phyloP scores from a whole-genome alignment of 35 echinoderm and acorn worm genomes.

The Lytechinus pictus region DNA sequence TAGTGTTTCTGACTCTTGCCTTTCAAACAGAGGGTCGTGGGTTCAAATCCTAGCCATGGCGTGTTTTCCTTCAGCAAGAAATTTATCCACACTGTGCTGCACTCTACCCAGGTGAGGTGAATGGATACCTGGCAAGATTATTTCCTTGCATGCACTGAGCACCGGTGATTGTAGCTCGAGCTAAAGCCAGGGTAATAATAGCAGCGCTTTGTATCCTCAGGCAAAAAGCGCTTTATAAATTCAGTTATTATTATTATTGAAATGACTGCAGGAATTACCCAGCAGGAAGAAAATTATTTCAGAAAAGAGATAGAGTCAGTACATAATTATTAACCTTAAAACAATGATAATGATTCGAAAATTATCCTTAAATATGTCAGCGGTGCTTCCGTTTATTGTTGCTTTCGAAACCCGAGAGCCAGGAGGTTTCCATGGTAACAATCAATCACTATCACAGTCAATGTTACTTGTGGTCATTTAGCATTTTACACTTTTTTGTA shows the following conservation, averaged over 20 bases:
- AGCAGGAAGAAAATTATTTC: neutral
- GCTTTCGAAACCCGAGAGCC: neutral
- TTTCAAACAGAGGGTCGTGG: neutral
- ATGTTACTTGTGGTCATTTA: neutral
- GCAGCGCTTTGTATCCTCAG: no score
- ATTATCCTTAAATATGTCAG: neutral
- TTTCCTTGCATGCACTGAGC: no score
- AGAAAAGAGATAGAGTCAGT: neutral
- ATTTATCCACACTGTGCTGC: neutral
- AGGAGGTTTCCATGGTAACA: neutral
- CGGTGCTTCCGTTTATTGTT: neutral
- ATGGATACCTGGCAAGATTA: no score
- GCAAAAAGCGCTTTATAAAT: neutral
- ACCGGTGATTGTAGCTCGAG: no score
- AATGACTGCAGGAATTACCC: neutral
- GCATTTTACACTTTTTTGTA: neutral
- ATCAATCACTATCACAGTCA: neutral
- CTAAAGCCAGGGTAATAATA: no score
- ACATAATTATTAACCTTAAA: neutral
- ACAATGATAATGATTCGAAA: neutral
- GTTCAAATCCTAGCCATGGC: no score
- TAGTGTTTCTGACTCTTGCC: neutral
- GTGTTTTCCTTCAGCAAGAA: neutral
- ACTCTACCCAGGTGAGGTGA: neutral
- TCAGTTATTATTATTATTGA: neutral